Evolutionary conservation across 2,888 invertebrate species (phyloP), one percentile per base, ranked within the genome.

Genomic region (Plusia festucae): DNA sequence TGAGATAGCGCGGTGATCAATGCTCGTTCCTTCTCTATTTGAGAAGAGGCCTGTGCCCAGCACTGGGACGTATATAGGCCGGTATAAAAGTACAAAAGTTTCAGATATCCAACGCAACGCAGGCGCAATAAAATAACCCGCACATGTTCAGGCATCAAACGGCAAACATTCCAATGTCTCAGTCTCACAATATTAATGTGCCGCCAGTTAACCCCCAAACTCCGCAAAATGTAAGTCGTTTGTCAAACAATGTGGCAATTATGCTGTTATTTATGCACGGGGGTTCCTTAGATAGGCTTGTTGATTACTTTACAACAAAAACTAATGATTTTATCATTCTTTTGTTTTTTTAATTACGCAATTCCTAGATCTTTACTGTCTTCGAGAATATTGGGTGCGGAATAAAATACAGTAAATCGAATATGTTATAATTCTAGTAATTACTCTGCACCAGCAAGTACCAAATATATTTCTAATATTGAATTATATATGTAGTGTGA

Each of bases 191-290:
- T 70, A 81, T 80, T 73, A 81, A 79, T 78, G 75, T 64, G 51
- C 65, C 66, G 62, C 74, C 80, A 81, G 76, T 79, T 85, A 83
- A 86, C 79, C 68, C 68, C 71, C 86, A 86, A 88, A 88, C 87
- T 87, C 85, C 81, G 84, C 86, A 84, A 85, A 88, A 88, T 87
- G 88, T 85, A 85, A 85, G 88, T 87, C 91, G 87, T 93, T 91
- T 90, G 90, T 93, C 93, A 93, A 88, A 90, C 86, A 84, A 85
- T 88, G 85, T 85, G 86, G 90, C 92, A 93, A 93, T 93, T 93
- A 92, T 90, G 87, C 84, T 74, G 90, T 92, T 92, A 93, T 93
- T 93, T 93, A 93, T 92, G 91, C 85, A 85, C 81, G 81, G 81
- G 87, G 86, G 87, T 82, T 80, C 85, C 83, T 66, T 65, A 85